Evolutionary conservation across 2,888 invertebrate genomes (phyloP).

Genomic region (Yponomeuta plumbellus): DNA sequence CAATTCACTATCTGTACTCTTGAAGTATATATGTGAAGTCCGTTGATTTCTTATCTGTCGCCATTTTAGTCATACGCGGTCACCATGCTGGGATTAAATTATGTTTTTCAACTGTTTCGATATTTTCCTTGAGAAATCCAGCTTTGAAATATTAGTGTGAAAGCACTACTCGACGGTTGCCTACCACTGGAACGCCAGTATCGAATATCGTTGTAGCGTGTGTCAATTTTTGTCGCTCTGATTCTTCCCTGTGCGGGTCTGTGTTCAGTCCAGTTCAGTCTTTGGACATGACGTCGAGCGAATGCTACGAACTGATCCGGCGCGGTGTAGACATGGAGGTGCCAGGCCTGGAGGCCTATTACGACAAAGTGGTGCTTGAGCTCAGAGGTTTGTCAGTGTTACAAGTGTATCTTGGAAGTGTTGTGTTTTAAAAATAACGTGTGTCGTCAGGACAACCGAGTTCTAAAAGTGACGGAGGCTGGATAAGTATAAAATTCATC

Average conservation of each 20-base stretch:
- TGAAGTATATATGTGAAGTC: background rate
- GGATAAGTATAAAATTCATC: no score
- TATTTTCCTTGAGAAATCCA: slow-evolving; percentile 17
- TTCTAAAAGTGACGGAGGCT: no score
- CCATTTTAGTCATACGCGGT: background rate
- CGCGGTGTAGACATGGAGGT: slow-evolving; percentile 69
- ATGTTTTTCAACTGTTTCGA: slow-evolving; percentile 25
- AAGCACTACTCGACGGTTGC: slow-evolving; percentile 36
- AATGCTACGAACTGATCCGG: slow-evolving; percentile 71
- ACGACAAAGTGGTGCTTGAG: slow-evolving; percentile 76
- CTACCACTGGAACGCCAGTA: slow-evolving; percentile 63
- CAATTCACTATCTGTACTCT: slow-evolving; percentile 1
- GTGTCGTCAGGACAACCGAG: no score
- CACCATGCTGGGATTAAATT: background rate
- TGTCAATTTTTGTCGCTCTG: slow-evolving; percentile 64
- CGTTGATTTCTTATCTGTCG: slow-evolving; percentile 3
- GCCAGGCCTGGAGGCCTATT: slow-evolving; percentile 73
- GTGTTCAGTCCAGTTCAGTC: slow-evolving; percentile 8
- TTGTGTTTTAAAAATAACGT: slow-evolving; percentile 10
- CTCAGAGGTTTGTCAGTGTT: slow-evolving; percentile 70
- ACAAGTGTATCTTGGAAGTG: slow-evolving; percentile 21
- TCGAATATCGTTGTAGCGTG: slow-evolving; percentile 61
- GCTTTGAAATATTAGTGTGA: background rate
- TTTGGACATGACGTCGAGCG: slow-evolving; percentile 64
- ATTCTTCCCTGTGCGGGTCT: slow-evolving; percentile 46